Conservation (phyloP, 1,140 invertebrate species). For the Pseudomyrmex concolor region DNA sequence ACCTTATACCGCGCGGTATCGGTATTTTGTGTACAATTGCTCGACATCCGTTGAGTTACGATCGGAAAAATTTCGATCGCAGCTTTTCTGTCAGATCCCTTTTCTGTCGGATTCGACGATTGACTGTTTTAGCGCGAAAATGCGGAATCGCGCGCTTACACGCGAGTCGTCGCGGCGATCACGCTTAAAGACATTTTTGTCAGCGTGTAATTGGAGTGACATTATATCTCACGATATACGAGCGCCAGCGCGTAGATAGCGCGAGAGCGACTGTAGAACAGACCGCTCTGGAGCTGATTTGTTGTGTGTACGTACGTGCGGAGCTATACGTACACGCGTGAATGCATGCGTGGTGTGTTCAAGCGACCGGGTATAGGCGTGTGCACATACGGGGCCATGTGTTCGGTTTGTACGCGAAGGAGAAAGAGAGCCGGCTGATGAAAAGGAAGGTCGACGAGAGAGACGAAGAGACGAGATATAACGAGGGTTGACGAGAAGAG, state of each 20-base stretch:
- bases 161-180: slow-evolving; percentile 1
- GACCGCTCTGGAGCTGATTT: too few relatives aligned
- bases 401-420: slow-evolving; percentile 61
- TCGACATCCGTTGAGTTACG: neutral
- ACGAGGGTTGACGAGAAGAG: slow-evolving; percentile 67
- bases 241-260: slow-evolving; percentile 1
- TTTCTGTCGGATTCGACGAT: neutral
- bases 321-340: neutral
- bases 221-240: slow-evolving; percentile 52
- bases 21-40: too few relatives aligned
- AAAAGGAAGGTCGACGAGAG: slow-evolving; percentile 53
- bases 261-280: neutral
- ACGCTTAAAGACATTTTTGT: slow-evolving; percentile 9
- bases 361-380: slow-evolving; percentile 49
- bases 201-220: slow-evolving; percentile 52
- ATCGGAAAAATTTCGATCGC: slow-evolving; percentile 11
- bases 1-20: too few relatives aligned
- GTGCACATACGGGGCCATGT: slow-evolving; percentile 75
- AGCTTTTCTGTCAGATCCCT: neutral
- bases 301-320: neutral
- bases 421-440: slow-evolving; percentile 66
- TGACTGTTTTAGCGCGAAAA: neutral
- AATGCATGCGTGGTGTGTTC: slow-evolving; percentile 13
- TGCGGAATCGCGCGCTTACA: slow-evolving; percentile 18
- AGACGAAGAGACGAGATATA: slow-evolving; percentile 58